phyloP scores from a whole-genome alignment of 2,888 invertebrate species.

The Diabrotica balteata region DNA sequence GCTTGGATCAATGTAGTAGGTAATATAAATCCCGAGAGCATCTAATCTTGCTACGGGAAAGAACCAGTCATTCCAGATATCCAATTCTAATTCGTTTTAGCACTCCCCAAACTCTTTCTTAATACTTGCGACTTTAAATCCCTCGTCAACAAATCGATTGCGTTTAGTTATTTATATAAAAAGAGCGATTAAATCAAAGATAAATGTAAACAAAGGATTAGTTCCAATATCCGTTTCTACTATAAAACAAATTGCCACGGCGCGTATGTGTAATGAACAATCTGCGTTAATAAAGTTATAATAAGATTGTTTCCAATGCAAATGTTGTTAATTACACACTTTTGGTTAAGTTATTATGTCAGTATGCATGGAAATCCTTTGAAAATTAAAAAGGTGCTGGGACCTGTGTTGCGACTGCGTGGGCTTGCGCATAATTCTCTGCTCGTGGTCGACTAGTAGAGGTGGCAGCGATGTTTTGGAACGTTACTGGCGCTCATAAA shows the following conservation, averaged over 20 bases:
- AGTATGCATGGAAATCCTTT: constrained; percentile 24
- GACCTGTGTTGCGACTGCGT: constrained; percentile 34
- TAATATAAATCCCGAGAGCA: constrained; percentile 32
- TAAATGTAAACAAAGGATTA: neutral
- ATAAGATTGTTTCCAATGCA: constrained; percentile 29
- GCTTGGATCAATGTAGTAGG: constrained; percentile 35
- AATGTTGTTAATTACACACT: constrained; percentile 32
- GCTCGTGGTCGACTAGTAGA: constrained; percentile 2
- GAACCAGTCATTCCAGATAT: constrained; percentile 10
- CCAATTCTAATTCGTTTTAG: constrained; percentile 9
- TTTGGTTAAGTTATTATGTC: constrained; percentile 24
- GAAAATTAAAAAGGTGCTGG: constrained; percentile 40
- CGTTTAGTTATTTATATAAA: constrained; percentile 4
- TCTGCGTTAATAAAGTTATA: constrained; percentile 11
- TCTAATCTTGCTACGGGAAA: constrained; percentile 21
- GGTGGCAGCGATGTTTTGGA: neutral
- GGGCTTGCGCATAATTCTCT: constrained; percentile 34
- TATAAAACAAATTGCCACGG: neutral
- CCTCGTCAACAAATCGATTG: neutral
- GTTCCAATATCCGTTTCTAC: neutral
- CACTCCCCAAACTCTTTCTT: constrained; percentile 6
- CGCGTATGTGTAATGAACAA: neutral
- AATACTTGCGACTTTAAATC: neutral
- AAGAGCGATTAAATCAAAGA: constrained; percentile 7
- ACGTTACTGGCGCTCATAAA: neutral